These are phyloP conservation scores for Melanotus villosus DNA, from an alignment of 2,888 invertebrate species.

Conservation along the genomic window DNA sequence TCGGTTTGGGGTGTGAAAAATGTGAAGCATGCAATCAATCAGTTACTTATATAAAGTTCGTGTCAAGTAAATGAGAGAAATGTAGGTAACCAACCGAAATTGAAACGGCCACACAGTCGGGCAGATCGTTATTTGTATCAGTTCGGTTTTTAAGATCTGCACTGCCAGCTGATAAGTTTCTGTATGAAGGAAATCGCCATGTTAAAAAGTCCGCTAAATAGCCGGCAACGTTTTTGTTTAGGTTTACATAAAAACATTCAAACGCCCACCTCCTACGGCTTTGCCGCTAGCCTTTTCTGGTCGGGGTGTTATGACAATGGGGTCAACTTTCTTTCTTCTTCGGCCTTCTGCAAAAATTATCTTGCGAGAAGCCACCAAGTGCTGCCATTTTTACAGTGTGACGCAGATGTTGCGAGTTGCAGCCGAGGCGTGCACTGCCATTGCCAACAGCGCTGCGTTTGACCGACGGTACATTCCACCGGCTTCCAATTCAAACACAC, in stretches of 20 bases:
- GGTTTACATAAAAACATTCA: conserved; percentile 38
- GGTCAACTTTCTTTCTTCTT: conserved; percentile 74
- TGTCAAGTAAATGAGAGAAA: conserved; percentile 7
- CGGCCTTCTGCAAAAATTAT: conserved; percentile 70
- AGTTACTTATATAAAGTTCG: neutral
- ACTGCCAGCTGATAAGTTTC: conserved; percentile 4
- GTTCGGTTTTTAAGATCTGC: conserved; percentile 10
- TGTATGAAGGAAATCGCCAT: conserved; percentile 16
- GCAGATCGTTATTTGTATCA: conserved; percentile 5
- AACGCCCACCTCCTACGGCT: conserved; percentile 66
- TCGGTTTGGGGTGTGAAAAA: neutral
- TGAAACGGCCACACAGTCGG: neutral
- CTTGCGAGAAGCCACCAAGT: conserved; percentile 68
- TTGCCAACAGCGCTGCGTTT: conserved; percentile 57
- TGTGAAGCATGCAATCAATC: conserved; percentile 14
- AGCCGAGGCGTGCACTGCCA: conserved; percentile 63
- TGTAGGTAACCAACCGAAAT: neutral
- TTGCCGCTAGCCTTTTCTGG: conserved; percentile 64
- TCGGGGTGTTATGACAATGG: conserved; percentile 66
- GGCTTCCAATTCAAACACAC: conserved; percentile 65
- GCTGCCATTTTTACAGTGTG: conserved; percentile 71
- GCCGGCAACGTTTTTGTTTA: conserved; percentile 26
- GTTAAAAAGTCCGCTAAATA: conserved; percentile 16
- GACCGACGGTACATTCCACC: conserved; percentile 66
- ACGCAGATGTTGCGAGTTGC: conserved; percentile 64